These are phyloP conservation scores for Amphipoea lucens DNA, from an alignment of 2,888 invertebrate species.

Conservation along the genomic window DNA sequence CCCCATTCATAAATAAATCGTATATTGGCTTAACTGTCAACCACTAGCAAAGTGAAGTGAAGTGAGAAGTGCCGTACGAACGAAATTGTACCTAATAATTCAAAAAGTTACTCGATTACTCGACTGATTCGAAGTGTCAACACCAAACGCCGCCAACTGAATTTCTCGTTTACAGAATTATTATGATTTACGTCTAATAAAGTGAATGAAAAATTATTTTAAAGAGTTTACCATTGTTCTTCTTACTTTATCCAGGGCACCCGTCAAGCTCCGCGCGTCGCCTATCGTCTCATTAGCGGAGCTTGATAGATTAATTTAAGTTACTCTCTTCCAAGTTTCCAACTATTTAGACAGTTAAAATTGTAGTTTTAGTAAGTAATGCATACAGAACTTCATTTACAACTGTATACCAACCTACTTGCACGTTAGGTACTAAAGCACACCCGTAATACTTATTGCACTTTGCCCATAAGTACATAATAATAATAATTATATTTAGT, in stretches of 20 bases:
- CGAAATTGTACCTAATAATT: too few relatives aligned
- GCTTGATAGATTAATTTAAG: not conserved
- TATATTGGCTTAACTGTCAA: not conserved
- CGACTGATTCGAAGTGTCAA: not conserved
- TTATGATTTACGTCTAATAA: not conserved
- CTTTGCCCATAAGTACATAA: not conserved
- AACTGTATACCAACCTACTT: not conserved
- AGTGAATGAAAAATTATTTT: not conserved
- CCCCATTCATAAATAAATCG: constrained; percentile 20
- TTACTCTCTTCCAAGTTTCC: not conserved
- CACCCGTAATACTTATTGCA: not conserved
- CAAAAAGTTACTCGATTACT: not conserved
- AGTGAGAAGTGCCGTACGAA: not conserved
- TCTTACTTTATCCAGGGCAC: not conserved
- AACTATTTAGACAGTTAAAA: not conserved
- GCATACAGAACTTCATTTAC: too few relatives aligned
- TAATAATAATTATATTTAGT: too few relatives aligned
- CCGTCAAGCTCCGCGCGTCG: too few relatives aligned
- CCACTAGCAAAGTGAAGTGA: not conserved
- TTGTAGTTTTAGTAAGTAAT: too few relatives aligned
- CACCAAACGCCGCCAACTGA: not conserved
- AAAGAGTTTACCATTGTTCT: not conserved
- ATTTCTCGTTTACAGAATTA: not conserved
- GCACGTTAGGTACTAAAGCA: not conserved
- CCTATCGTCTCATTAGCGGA: too few relatives aligned